Conservation (phyloP, 1,140 invertebrate genomes). For the Tetragnatha versicolor region DNA sequence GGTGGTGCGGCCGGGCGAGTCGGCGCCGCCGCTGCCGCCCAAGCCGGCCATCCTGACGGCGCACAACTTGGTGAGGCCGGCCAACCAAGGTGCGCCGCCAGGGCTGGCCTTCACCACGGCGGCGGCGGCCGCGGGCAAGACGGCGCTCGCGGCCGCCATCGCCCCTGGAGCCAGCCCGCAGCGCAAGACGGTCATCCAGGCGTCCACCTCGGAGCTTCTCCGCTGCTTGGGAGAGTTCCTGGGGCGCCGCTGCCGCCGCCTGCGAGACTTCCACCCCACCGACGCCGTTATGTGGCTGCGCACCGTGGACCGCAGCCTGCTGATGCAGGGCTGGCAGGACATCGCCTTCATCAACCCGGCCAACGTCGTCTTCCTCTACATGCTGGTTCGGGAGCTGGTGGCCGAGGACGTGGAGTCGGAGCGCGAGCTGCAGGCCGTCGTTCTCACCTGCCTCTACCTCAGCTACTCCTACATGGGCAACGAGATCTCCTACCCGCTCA, state of each 20-base stretch:
- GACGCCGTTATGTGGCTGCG: conserved; percentile 98
- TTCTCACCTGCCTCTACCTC: conserved; percentile 96
- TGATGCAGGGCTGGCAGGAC: conserved; percentile 99
- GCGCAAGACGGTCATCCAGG: conserved; percentile 89
- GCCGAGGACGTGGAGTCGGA: conserved; percentile 79
- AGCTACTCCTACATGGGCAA: conserved; percentile 95
- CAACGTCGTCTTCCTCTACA: conserved; percentile 99
- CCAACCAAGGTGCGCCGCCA: conserved; percentile 37
- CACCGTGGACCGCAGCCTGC: conserved; percentile 91
- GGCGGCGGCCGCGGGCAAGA: not conserved
- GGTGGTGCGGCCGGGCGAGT: conserved; percentile 60
- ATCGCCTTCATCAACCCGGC: conserved; percentile 99
- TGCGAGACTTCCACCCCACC: conserved; percentile 80
- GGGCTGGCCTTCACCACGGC: conserved; percentile 25
- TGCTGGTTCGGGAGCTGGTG: conserved; percentile 88
- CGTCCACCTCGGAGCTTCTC: conserved; percentile 95
- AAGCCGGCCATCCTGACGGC: conserved; percentile 58
- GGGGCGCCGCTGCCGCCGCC: conserved; percentile 84
- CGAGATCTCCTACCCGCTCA: conserved; percentile 99
- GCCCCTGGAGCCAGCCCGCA: conserved; percentile 57
- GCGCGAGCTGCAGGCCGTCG: conserved; percentile 92
- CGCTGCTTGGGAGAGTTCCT: conserved; percentile 96
- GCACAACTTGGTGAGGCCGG: conserved; percentile 54
- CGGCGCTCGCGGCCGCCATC: conserved; percentile 60
- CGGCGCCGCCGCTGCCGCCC: conserved; percentile 56